These are phyloP conservation scores for Aegotheles bennettii DNA, from an alignment of 2,113 vertebrate genomes.

Conservation along the genomic window DNA sequence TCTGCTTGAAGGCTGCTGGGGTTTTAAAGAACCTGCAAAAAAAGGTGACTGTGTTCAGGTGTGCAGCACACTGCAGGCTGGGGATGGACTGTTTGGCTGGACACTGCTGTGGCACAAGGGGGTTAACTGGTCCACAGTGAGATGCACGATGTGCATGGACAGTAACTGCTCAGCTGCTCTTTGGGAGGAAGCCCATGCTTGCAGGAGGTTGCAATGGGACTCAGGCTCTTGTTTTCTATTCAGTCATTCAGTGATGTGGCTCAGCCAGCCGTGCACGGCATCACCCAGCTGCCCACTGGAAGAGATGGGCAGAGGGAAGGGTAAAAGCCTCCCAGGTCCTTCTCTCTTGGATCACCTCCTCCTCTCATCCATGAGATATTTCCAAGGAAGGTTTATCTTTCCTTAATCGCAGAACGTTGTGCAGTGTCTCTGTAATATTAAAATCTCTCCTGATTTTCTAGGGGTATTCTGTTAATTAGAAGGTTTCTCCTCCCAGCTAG, in stretches of 20 bases:
- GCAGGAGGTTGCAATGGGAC: background rate
- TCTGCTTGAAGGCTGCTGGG: background rate
- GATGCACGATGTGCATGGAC: fast-evolving
- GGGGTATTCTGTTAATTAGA: constrained; percentile 64
- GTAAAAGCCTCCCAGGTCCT: background rate
- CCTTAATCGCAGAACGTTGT: constrained; percentile 16
- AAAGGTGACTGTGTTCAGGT: background rate
- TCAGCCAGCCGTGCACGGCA: background rate
- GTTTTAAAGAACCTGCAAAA: background rate
- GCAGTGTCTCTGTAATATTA: constrained; percentile 2
- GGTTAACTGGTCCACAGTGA: background rate
- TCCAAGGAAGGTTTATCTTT: constrained; percentile 1
- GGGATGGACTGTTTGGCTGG: background rate
- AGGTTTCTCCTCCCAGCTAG: constrained; percentile 64
- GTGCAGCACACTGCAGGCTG: background rate
- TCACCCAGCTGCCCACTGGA: background rate
- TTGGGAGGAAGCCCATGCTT: background rate
- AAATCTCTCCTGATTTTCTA: constrained; percentile 47
- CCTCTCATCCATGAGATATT: background rate
- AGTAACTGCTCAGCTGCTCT: background rate
- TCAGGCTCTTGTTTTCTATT: background rate
- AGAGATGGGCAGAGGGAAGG: background rate
- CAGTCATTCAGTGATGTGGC: background rate
- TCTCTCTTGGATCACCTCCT: background rate
- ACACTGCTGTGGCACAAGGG: fast-evolving